A percentile compares a stretch with the other conserved stretches of the same genome.
Evolutionary conservation across 2,113 vertebrate genomes (phyloP).

Genomic region (Melospiza georgiana): DNA sequence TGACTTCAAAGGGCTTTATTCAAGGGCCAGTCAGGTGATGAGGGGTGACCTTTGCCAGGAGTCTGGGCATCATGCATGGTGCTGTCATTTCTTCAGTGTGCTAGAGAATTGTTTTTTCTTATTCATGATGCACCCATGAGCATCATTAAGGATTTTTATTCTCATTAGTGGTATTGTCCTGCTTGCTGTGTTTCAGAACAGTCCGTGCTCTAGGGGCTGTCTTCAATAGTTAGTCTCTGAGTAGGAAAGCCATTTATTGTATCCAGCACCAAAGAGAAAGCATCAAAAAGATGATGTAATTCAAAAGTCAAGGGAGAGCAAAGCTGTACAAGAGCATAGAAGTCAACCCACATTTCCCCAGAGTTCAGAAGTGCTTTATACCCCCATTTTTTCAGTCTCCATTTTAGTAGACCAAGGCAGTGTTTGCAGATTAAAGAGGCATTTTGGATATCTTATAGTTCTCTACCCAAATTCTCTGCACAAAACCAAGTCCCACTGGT

Average conservation of each 20-base stretch:
- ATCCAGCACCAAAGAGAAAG: background rate
- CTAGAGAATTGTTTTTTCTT: background rate
- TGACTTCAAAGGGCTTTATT: background rate
- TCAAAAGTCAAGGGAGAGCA: background rate
- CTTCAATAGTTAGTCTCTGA: background rate
- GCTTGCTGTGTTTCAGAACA: background rate
- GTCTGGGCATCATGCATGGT: background rate
- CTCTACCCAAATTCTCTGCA: background rate
- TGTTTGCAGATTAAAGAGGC: background rate
- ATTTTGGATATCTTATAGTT: background rate
- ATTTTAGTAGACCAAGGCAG: background rate
- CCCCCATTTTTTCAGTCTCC: background rate
- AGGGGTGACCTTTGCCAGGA: background rate
- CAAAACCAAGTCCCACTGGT: background rate
- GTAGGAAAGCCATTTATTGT: background rate
- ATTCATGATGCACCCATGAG: background rate
- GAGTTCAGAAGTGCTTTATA: background rate
- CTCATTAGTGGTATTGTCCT: background rate
- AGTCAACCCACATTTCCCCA: background rate
- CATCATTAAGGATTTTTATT: background rate
- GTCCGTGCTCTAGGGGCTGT: background rate
- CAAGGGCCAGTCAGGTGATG: background rate
- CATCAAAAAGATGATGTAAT: background rate
- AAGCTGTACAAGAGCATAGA: background rate
- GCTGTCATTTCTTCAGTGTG: background rate